Percentiles rank a stretch among this genome's conserved stretches.
These are phyloP conservation scores for Porites cylindrica DNA, from an alignment of 92 coral and sea anemone species.

Conservation along the genomic window DNA sequence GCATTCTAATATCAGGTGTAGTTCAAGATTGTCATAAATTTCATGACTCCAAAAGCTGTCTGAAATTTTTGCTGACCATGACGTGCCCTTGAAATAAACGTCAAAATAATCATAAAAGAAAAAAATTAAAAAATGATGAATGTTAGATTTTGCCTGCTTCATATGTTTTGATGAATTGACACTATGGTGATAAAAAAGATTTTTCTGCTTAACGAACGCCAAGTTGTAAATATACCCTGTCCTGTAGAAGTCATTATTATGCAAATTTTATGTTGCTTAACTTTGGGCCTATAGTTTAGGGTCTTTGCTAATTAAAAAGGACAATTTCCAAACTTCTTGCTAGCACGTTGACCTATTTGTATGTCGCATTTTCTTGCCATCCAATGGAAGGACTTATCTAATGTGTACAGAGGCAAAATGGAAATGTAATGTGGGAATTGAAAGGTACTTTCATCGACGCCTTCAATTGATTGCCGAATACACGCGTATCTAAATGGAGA, in stretches of 20 bases:
- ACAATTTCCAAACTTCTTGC: slow-evolving; percentile 24
- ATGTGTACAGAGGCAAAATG: slow-evolving; percentile 30
- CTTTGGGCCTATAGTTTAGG: slow-evolving; percentile 15
- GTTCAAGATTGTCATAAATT: not conserved
- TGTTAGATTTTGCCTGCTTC: not conserved
- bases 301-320: slow-evolving; percentile 40
- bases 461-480: slow-evolving; percentile 10
- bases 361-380: slow-evolving; percentile 22
- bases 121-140: not conserved
- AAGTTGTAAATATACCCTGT: slow-evolving; percentile 1
- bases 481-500: not conserved
- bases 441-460: not conserved
- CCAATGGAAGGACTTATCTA: slow-evolving; percentile 26
- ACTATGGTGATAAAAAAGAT: not conserved
- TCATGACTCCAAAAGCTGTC: not conserved
- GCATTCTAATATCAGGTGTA: not conserved
- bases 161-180: slow-evolving; percentile 13
- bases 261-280: slow-evolving; percentile 15
- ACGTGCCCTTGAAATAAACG: no score
- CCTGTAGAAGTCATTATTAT: slow-evolving; percentile 24
- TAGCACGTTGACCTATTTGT: slow-evolving; percentile 26
- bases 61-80: not conserved
- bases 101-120: not conserved
- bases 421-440: slow-evolving; percentile 18
- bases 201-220: slow-evolving; percentile 24